phyloP scores from a whole-genome alignment of 2,113 vertebrate genomes.

The Salvelinus namaycush region DNA sequence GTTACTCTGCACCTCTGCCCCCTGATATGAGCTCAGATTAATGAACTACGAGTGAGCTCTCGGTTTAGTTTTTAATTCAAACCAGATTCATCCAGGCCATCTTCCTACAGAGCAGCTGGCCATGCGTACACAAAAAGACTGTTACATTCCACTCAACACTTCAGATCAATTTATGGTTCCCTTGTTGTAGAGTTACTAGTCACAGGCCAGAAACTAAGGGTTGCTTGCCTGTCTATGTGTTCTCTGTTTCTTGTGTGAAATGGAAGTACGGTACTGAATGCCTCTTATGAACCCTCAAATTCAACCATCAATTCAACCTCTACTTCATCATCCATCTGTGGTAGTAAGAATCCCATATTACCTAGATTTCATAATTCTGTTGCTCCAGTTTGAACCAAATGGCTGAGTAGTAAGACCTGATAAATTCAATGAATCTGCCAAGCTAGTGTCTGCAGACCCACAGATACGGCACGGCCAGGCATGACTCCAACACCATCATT shows the following conservation, averaged over 20 bases:
- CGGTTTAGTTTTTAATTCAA: slow-evolving; percentile 41
- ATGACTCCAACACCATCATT: no score
- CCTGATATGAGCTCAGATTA: slow-evolving; percentile 28
- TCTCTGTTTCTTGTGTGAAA: background rate
- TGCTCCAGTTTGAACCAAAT: background rate
- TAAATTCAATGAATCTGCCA: background rate
- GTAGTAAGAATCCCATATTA: background rate
- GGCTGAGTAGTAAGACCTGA: background rate
- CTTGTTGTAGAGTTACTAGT: background rate
- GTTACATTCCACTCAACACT: background rate
- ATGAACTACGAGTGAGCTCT: slow-evolving; percentile 33
- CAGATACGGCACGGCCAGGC: background rate
- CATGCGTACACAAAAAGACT: no score
- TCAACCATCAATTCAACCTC: slow-evolving; percentile 16
- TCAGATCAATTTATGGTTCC: background rate
- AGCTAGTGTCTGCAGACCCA: background rate
- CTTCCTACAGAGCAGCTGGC: background rate
- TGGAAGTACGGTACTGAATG: background rate
- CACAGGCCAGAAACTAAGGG: slow-evolving; percentile 5
- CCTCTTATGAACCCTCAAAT: no score
- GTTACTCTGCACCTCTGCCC: slow-evolving; percentile 29
- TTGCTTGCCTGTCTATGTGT: no score
- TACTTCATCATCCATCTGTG: slow-evolving; percentile 6
- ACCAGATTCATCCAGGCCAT: slow-evolving; percentile 22
- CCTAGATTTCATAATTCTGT: background rate